phyloP scores from a whole-genome alignment of 2,888 invertebrate genomes.

The Mactromeris polynyma region DNA sequence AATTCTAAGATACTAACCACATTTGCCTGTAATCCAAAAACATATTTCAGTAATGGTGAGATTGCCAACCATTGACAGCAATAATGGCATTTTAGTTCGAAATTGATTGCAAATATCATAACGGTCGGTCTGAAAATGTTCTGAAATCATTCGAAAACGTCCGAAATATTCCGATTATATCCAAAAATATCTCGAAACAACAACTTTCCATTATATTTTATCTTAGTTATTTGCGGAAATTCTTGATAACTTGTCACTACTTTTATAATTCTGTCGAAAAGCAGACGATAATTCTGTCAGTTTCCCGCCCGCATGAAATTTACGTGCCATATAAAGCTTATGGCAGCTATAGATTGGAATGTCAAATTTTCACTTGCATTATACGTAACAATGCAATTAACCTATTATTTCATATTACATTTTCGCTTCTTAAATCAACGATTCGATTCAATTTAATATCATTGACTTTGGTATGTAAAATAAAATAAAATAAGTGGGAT shows the following conservation, averaged over 20 bases:
- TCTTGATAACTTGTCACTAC: neutral
- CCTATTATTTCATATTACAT: no score
- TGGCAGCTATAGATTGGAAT: neutral
- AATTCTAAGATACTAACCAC: no score
- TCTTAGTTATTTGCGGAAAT: neutral
- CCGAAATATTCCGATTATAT: neutral
- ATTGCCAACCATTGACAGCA: neutral
- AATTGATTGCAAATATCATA: conserved; percentile 6
- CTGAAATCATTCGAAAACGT: conserved; percentile 1
- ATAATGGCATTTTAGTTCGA: neutral
- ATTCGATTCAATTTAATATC: no score
- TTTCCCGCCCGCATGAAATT: neutral
- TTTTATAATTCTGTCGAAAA: neutral
- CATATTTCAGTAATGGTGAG: neutral
- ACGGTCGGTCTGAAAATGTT: neutral
- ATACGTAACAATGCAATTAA: no score
- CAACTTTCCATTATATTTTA: conserved; percentile 20
- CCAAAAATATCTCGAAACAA: neutral
- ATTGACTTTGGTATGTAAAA: no score
- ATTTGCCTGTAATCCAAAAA: no score
- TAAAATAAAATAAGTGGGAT: no score
- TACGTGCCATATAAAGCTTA: neutral
- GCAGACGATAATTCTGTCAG: neutral
- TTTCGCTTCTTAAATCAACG: no score
- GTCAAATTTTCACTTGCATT: neutral